Conservation (phyloP, 92 coral and sea anemone genomes). For the Epizoanthus fatuus region DNA sequence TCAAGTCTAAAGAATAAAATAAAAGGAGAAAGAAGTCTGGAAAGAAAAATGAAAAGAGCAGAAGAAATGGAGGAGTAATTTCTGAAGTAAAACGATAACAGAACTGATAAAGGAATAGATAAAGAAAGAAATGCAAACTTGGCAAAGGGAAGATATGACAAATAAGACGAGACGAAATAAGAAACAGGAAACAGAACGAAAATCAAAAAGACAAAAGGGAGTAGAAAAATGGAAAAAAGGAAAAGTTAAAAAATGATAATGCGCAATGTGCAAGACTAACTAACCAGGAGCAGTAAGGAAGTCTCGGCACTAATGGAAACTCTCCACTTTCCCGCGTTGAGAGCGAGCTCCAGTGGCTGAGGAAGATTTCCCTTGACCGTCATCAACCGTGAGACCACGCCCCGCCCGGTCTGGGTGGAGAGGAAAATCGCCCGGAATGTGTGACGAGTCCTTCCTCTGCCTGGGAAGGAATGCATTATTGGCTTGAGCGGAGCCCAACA, state of each 20-base stretch:
- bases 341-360: conserved; percentile 16
- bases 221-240: neutral
- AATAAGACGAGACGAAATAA: no score
- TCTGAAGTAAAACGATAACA: no score
- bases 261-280: neutral
- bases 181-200: neutral
- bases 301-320: conserved; percentile 11
- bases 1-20: no score
- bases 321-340: conserved; percentile 24
- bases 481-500: no score
- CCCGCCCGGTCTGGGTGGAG: conserved; percentile 6
- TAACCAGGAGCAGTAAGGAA: conserved; percentile 38
- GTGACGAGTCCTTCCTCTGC: conserved; percentile 12
- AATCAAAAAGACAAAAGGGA: neutral
- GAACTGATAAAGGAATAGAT: no score
- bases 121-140: no score
- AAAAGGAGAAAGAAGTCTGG: no score
- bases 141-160: no score
- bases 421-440: conserved; percentile 13
- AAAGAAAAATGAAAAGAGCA: no score
- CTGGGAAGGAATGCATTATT: no score
- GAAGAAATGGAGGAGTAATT: no score
- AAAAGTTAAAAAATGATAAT: neutral
- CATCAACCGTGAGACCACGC: conserved; percentile 13
- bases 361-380: conserved; percentile 20